These are phyloP conservation scores for Heliothis subflexa DNA, from an alignment of 1,140 invertebrate species.

Conservation along the genomic window DNA sequence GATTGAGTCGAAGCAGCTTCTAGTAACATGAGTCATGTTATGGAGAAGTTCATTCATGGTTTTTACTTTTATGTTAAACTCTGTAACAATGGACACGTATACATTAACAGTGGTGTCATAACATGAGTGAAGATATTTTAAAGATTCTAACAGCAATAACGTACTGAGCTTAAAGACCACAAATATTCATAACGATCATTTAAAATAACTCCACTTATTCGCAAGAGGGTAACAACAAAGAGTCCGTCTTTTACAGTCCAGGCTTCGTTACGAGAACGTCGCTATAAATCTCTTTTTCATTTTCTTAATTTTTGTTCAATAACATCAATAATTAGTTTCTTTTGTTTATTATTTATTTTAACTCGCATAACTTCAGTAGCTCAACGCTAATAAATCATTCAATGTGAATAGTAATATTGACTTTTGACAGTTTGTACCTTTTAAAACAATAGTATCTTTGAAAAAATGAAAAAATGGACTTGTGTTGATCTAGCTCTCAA, in stretches of 20 bases:
- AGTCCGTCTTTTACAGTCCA: background rate
- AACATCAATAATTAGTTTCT: conserved; percentile 54
- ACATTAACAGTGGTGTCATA: background rate
- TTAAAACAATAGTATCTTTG: conserved; percentile 10
- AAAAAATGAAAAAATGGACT: background rate
- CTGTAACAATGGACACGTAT: background rate
- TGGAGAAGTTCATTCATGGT: background rate
- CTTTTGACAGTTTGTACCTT: conserved; percentile 14
- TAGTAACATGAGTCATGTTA: no score
- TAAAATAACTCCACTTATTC: conserved; percentile 7
- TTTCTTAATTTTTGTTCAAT: conserved; percentile 34
- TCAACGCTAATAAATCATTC: conserved; percentile 62
- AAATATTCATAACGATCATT: background rate
- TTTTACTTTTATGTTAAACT: no score
- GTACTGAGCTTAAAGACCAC: background rate
- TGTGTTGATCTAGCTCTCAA: background rate
- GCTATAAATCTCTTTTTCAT: conserved; percentile 50
- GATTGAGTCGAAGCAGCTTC: no score
- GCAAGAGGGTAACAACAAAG: conserved; percentile 5
- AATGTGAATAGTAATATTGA: conserved; percentile 30
- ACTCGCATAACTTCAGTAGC: conserved; percentile 5
- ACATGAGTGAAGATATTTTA: background rate
- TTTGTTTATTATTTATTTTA: conserved; percentile 53
- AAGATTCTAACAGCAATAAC: background rate
- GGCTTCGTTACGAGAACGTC: conserved; percentile 21